Percentiles rank a stretch among this genome's conserved stretches.
Evolutionary conservation across 2,113 vertebrate species (phyloP).

Genomic region (Collichthys lucidus): DNA sequence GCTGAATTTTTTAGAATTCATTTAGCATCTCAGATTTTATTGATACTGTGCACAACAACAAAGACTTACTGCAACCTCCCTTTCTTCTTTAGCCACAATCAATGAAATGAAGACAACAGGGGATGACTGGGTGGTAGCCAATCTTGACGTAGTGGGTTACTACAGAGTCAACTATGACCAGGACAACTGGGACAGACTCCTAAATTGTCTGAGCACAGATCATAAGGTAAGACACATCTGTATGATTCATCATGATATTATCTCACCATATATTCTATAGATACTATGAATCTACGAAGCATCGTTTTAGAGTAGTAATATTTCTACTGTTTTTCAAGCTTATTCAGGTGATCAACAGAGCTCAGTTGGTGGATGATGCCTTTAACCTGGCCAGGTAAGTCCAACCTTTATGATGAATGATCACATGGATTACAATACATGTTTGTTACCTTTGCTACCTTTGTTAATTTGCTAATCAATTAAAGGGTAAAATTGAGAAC

Average conservation of each 20-base stretch:
- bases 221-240: constrained; percentile 52
- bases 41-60: not conserved
- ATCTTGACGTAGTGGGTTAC: constrained; percentile 87
- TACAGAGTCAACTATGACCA: constrained; percentile 94
- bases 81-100: constrained; percentile 41
- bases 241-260: not conserved
- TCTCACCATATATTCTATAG: not conserved
- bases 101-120: not conserved
- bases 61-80: not conserved
- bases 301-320: not conserved
- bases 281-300: not conserved
- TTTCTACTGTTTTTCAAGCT: constrained; percentile 68
- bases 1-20: not conserved
- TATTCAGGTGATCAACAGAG: constrained; percentile 91
- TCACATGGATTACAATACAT: not conserved
- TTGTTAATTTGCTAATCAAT: not conserved
- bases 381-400: constrained; percentile 93
- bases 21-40: not conserved
- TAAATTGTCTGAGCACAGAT: constrained; percentile 22
- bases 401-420: not conserved
- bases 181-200: constrained; percentile 88
- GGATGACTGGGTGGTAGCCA: constrained; percentile 86
- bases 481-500: not conserved
- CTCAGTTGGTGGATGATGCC: constrained; percentile 90
- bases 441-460: not conserved